A percentile compares a stretch with the other conserved stretches of the same genome.
phyloP scores from a whole-genome alignment of 1,140 invertebrate species.

The Bombus difficillimus region DNA sequence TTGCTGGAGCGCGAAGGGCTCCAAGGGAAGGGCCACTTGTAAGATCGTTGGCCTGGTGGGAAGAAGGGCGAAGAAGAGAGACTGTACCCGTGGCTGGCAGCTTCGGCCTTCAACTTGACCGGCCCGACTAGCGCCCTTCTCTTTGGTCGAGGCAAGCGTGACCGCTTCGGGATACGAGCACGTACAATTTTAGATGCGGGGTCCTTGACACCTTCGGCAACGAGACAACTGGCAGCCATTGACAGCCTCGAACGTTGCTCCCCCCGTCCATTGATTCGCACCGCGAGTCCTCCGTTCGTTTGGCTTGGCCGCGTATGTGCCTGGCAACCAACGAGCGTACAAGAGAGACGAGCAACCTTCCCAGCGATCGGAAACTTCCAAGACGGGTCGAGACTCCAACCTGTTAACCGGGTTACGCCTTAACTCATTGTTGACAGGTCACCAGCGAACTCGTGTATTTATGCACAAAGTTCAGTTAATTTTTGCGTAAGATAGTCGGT shows the following conservation, averaged over 20 bases:
- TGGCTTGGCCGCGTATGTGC: too few relatives aligned
- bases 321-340: too few relatives aligned
- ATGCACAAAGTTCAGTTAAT: too few relatives aligned
- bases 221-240: slow-evolving; percentile 51
- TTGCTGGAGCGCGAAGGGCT: slow-evolving; percentile 43
- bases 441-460: too few relatives aligned
- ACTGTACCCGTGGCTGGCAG: not conserved
- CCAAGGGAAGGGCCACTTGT: not conserved
- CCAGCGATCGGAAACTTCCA: too few relatives aligned
- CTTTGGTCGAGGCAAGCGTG: slow-evolving; percentile 43
- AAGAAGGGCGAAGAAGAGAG: slow-evolving; percentile 31
- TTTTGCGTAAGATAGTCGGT: too few relatives aligned
- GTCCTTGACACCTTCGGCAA: slow-evolving; percentile 62
- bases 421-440: too few relatives aligned
- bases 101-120: slow-evolving; percentile 76
- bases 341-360: too few relatives aligned
- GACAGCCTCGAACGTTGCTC: slow-evolving; percentile 42
- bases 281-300: not conserved
- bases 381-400: too few relatives aligned
- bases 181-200: slow-evolving; percentile 64
- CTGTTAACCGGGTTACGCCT: too few relatives aligned
- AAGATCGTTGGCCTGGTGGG: not conserved
- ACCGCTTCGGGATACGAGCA: slow-evolving; percentile 35
- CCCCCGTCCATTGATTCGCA: slow-evolving; percentile 47
- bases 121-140: slow-evolving; percentile 54